Percentiles rank a stretch among this genome's conserved stretches.
Evolutionary conservation across 23 tunicate species (phyloP).

Genomic region (Halocynthia roretzi): DNA sequence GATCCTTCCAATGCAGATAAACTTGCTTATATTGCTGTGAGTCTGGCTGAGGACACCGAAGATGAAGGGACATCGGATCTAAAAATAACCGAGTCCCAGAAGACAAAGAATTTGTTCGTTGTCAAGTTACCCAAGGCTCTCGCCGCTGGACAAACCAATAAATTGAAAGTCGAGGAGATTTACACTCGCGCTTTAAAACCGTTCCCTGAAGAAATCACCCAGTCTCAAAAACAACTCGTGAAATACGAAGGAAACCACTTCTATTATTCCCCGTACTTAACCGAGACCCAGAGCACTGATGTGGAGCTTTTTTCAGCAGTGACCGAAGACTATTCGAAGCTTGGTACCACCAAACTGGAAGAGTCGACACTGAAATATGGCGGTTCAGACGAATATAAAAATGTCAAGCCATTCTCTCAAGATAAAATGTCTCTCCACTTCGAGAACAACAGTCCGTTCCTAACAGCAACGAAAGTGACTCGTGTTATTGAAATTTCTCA

Average conservation of each 20-base stretch:
- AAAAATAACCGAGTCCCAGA: slow-evolving; percentile 9
- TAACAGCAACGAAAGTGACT: slow-evolving; percentile 56
- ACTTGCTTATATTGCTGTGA: slow-evolving; percentile 45
- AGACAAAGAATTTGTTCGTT: slow-evolving; percentile 32
- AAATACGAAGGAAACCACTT: slow-evolving; percentile 79
- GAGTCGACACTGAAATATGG: slow-evolving; percentile 80
- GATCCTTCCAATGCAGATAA: slow-evolving; percentile 66
- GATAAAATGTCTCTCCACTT: slow-evolving; percentile 66
- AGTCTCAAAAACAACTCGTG: slow-evolving; percentile 90
- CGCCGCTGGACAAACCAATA: slow-evolving; percentile 23
- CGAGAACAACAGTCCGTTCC: slow-evolving; percentile 92
- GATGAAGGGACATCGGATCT: slow-evolving; percentile 17
- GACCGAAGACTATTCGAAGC: slow-evolving; percentile 70
- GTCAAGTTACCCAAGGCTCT: slow-evolving; percentile 58
- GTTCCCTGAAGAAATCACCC: slow-evolving; percentile 91
- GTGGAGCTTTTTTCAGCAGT: slow-evolving; percentile 75
- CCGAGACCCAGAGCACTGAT: slow-evolving; percentile 50
- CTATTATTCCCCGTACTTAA: slow-evolving; percentile 82
- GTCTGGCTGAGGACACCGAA: slow-evolving; percentile 32
- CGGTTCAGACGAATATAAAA: slow-evolving; percentile 52
- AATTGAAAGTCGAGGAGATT: slow-evolving; percentile 50
- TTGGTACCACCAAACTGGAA: slow-evolving; percentile 52
- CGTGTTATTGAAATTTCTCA: slow-evolving; percentile 92
- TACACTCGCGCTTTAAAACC: slow-evolving; percentile 51
- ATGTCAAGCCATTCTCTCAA: slow-evolving; percentile 39